A percentile compares a stretch with the other conserved stretches of the same genome.
Evolutionary conservation across 2,888 invertebrate species (phyloP).

Genomic region (Plusia festucae): DNA sequence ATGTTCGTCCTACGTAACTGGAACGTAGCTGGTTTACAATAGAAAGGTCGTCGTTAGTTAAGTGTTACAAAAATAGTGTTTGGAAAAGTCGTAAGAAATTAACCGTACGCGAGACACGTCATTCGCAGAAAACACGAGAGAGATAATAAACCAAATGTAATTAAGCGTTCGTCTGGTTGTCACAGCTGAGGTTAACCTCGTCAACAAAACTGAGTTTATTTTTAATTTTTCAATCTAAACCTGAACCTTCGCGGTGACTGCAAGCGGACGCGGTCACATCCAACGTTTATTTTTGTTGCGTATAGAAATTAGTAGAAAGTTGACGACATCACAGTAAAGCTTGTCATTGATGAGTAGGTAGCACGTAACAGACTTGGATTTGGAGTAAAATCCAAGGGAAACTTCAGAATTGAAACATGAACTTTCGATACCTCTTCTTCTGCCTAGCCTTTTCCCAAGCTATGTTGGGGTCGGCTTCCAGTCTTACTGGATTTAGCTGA

Average conservation of each 20-base stretch:
- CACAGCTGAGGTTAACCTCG: slow-evolving; percentile 68
- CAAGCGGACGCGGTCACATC: slow-evolving; percentile 60
- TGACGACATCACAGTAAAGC: slow-evolving; percentile 37
- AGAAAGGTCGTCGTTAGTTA: slow-evolving; percentile 20
- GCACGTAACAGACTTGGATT: slow-evolving; percentile 31
- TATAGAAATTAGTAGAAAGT: slow-evolving; percentile 61
- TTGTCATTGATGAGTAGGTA: slow-evolving; percentile 55
- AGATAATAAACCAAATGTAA: slow-evolving; percentile 49
- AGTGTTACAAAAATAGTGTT: slow-evolving; percentile 39
- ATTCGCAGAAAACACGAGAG: slow-evolving; percentile 32
- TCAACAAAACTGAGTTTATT: slow-evolving; percentile 59
- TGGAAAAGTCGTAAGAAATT: slow-evolving; percentile 49
- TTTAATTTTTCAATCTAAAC: slow-evolving; percentile 63
- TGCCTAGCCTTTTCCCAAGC: too few species aligned
- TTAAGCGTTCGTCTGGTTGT: slow-evolving; percentile 63
- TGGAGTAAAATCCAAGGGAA: background rate
- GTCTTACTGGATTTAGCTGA: too few species aligned
- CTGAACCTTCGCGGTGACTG: slow-evolving; percentile 66
- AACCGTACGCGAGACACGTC: slow-evolving; percentile 35
- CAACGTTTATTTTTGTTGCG: slow-evolving; percentile 64
- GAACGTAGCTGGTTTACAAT: slow-evolving; percentile 50
- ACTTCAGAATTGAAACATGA: background rate
- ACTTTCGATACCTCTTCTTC: background rate
- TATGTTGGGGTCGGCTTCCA: too few species aligned
- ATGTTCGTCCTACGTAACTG: slow-evolving; percentile 42